Evolutionary conservation across 64 coral and sea anemone genomes (phyloP), one percentile per base, ranked within the genome.

Genomic region (Montipora foliosa): DNA sequence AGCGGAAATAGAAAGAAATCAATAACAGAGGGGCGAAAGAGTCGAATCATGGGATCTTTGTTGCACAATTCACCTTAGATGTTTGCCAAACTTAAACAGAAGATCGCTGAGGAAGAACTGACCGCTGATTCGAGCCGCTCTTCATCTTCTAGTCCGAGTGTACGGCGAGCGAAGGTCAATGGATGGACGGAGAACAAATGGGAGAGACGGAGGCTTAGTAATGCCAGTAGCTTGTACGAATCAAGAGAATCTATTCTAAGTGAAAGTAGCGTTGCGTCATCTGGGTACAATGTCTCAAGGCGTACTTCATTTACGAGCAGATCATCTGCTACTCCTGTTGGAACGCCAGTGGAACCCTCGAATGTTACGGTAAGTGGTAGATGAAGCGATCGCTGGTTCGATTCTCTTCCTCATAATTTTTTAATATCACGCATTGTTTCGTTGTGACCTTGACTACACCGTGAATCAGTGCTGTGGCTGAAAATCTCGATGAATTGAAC

Each of bases 81-180:
- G 98, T 99, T 99, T 92, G 90, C 92, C 20, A 96, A 96, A 90
- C 89, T 99, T 60, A 99, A 99, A 79, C 95, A 99, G 87, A 99
- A 96, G 74, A 99, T 99, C 60, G 98, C 94, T 82, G 95, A 99
- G 77, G 95, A 99, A 61, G 98, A 96, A 76, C 81, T 77, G 13
- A 91, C 92, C 46, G 49, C 89, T 83, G 83, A 95, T 81, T 93
- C 76, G 1, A 86, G 84, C 44, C 87, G 81, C 5, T 91, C 97
- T 7, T 87, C 89, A 17, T 74, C 98, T 96, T 92, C 92, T 3
- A 99, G 89, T 55, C 98, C 95, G 19, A 91, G 78, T 6, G 78
- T 52, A 48, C 92, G 95, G 73, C 92, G 95, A 94, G 29, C 84
- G 48, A 91, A 87, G 75, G 66, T 94, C 49, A 92, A 94, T 90